A percentile compares a stretch with the other conserved stretches of the same genome.
These are phyloP conservation scores for Willowsia nigromaculata DNA, from an alignment of 2,888 invertebrate species.

Conservation along the genomic window DNA sequence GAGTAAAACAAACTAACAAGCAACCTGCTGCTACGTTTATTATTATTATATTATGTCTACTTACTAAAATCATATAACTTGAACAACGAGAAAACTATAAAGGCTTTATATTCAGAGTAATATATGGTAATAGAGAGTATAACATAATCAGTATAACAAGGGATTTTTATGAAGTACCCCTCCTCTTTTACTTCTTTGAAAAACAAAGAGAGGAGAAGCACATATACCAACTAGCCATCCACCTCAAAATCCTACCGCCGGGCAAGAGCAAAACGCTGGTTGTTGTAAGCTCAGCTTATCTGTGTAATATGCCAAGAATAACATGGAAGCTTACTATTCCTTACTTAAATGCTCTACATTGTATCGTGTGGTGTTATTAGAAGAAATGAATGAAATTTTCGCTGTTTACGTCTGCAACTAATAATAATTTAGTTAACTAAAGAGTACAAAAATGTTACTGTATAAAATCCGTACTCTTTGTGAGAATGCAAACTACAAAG, in stretches of 20 bases:
- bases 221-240: neutral
- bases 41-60: neutral
- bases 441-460: neutral
- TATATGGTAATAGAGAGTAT: neutral
- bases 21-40: conserved; percentile 65
- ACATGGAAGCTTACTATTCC: conserved; percentile 20
- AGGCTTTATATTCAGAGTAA: neutral
- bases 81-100: neutral
- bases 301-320: conserved; percentile 65
- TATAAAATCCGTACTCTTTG: neutral
- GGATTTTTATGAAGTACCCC: conserved; percentile 60
- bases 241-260: conserved; percentile 40
- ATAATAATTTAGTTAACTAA: conserved; percentile 58
- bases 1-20: conserved; percentile 71
- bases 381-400: conserved; percentile 60
- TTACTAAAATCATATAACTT: neutral
- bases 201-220: neutral
- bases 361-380: conserved; percentile 15
- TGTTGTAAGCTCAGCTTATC: conserved; percentile 36
- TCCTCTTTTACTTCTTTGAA: neutral
- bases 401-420: conserved; percentile 45
- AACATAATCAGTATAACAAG: conserved; percentile 26
- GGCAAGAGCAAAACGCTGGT: conserved; percentile 17
- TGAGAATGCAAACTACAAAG: neutral
- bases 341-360: neutral